Evolutionary conservation across 2,888 invertebrate species (phyloP), one percentile per base, ranked within the genome.

Genomic region (Eupithecia inturbata): DNA sequence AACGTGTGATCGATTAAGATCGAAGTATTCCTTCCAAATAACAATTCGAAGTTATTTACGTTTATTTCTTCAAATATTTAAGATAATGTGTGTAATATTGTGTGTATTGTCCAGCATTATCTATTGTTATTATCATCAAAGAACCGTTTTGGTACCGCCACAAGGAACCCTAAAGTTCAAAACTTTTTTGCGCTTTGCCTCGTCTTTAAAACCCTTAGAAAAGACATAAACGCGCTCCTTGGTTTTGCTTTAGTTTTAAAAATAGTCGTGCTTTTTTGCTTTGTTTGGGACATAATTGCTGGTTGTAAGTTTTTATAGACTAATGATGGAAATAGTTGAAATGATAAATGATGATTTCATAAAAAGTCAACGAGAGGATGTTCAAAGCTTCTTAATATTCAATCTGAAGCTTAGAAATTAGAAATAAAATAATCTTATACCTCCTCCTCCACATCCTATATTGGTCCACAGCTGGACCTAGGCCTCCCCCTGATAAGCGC

Each of bases 201-300:
- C 19, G 57, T 57, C 26, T 57, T 57, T 19, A 49, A 60, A 49
- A 41, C 19, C n/a, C 67, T 70, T 66, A 66, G 45, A 71, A 71
- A 73, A 76, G 73, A 76, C 68, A 45, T 73, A 36, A 73, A 73
- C 73, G 73, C 70, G 73, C 66, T 67, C 64, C 12, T 14, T 5
- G n/a, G 12, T 68, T 49, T 57, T 57, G 57, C 22, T 5, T 22
- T 33, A 31, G 45, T 33, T 63, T 70, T 63, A 45, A 63, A 49
- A 45, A 16, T 22, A 63, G 45, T 10, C 62, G 33, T 62, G 22
- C 22, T 67, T 31, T 62, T 62, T 31, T 9, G 62, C 9, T 62
- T 62, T 19, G 62, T 62, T 28, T 62, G 28, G 28, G 62, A 31
- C 19, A 31, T 31, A 31, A 62, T 31, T 62, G 9, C 31, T 62